A percentile compares a stretch with the other conserved stretches of the same genome.
Conservation (phyloP, 2,797 vertebrate genomes). For the Onychomys torridus region DNA sequence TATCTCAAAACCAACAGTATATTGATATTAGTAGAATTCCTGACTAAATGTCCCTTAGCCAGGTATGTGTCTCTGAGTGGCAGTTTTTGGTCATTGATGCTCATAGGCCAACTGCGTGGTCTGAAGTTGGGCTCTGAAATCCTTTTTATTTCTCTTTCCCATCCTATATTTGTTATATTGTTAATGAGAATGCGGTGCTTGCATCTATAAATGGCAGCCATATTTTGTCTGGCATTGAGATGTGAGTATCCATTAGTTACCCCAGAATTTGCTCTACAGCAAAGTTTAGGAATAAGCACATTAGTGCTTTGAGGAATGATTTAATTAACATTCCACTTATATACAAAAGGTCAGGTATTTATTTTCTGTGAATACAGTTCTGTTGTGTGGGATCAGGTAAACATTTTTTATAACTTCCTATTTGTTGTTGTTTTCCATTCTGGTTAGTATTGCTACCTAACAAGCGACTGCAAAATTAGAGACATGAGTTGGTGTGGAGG, state of each 20-base stretch:
- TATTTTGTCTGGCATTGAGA: neutral
- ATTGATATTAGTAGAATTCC: neutral
- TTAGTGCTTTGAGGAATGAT: neutral
- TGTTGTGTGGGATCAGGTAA: neutral
- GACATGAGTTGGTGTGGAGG: neutral
- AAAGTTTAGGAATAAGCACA: conserved; percentile 24
- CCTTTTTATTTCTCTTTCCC: neutral
- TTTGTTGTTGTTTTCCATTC: neutral
- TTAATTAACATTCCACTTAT: neutral
- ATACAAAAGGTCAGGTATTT: neutral
- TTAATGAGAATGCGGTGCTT: neutral
- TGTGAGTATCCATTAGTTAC: neutral
- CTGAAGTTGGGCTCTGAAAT: neutral
- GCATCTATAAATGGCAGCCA: neutral
- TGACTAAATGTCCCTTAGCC: neutral
- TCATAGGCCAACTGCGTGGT: neutral
- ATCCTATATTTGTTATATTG: neutral
- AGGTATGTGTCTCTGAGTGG: neutral
- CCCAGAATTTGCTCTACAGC: neutral
- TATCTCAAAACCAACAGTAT: neutral
- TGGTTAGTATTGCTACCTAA: neutral
- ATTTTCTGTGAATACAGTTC: neutral
- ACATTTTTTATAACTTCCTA: neutral
- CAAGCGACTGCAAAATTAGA: neutral
- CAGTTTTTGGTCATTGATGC: neutral